Evolutionary conservation across 2,888 invertebrate species (phyloP), one percentile per base, ranked within the genome.

Genomic region (Habroteleia sp.): DNA sequence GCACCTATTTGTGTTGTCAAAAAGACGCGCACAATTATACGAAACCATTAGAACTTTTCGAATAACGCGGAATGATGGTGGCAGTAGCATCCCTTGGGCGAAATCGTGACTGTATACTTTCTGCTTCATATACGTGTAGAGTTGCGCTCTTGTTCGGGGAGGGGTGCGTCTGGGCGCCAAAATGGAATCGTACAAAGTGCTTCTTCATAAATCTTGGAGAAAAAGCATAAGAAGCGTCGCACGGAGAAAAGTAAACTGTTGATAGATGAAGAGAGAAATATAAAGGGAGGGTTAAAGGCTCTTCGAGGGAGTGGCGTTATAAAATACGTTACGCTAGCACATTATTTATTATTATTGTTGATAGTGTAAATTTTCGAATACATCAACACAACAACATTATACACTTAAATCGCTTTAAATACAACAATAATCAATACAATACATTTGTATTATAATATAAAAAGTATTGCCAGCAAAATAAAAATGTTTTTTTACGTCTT

Each of bases 131-230:
- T 42, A 8, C 73, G 27, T 37, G 44, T 25, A 52, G 23, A 56
- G 46, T 27, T 14, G 56, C 17, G 13, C 37, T 52, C 37, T 52
- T 37, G 52, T 60, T 48, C 41, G 37, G 42, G 17, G 58, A 79
- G 82, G 80, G 80, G 79, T 77, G 58, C 54, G 73, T 73, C 60
- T 66, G 79, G 77, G 80, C 80, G 80, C 83, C 79, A 83, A 84
- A 84, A 83, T 83, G 84, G 83, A 81, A 84, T 79, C 80, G 80
- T 84, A 82, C 83, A 84, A 84, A 84, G 83, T 83, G 82, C 83
- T 82, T 80, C 82, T 83, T 83, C 84, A 84, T 84, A 84, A 84
- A 84, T 84, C 84, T 83, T 84, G 76, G 65, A 75, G 54, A 44
- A 66, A 66, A 74, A 66, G 66, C 66, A 54, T 54, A 54, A 54